Evolutionary conservation across 2,888 invertebrate species (phyloP).

Genomic region (Stenichneumon culpator): DNA sequence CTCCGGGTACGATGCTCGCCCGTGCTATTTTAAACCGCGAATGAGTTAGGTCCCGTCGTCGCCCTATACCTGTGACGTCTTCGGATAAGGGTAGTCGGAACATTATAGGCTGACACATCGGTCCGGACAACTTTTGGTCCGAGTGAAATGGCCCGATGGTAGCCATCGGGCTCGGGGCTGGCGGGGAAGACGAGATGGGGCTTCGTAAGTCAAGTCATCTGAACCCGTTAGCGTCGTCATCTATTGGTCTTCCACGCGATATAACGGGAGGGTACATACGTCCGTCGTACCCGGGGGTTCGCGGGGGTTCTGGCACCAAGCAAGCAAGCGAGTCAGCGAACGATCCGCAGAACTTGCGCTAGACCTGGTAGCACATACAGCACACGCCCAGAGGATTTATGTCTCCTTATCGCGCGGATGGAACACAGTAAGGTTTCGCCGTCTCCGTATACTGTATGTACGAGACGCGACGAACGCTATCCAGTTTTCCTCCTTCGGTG

Average conservation of each 20-base stretch:
- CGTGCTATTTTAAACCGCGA: constrained; percentile 6
- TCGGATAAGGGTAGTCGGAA: not conserved
- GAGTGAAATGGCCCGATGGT: constrained; percentile 66
- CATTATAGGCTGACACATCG: constrained; percentile 31
- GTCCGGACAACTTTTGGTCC: constrained; percentile 47
- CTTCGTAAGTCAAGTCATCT: constrained; percentile 82
- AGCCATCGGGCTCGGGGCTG: not conserved
- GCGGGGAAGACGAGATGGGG: constrained; percentile 64
- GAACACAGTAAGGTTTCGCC: constrained; percentile 68
- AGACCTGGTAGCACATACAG: constrained; percentile 28
- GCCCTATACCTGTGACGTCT: not conserved
- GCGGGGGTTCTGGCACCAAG: constrained; percentile 26
- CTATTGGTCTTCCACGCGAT: constrained; percentile 76
- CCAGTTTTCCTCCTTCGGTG: constrained; percentile 70
- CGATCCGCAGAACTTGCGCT: constrained; percentile 45
- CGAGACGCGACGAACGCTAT: constrained; percentile 33
- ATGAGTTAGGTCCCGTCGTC: not conserved
- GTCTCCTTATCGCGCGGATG: constrained; percentile 69
- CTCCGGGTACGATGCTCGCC: not conserved
- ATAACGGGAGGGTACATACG: constrained; percentile 30
- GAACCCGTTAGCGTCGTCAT: constrained; percentile 79
- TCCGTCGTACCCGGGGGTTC: constrained; percentile 25
- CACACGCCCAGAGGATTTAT: constrained; percentile 64
- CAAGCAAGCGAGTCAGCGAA: constrained; percentile 49
- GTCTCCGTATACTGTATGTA: constrained; percentile 23